These are phyloP conservation scores for Oegoconia quadripuncta DNA, from an alignment of 2,888 invertebrate genomes.

Conservation along the genomic window DNA sequence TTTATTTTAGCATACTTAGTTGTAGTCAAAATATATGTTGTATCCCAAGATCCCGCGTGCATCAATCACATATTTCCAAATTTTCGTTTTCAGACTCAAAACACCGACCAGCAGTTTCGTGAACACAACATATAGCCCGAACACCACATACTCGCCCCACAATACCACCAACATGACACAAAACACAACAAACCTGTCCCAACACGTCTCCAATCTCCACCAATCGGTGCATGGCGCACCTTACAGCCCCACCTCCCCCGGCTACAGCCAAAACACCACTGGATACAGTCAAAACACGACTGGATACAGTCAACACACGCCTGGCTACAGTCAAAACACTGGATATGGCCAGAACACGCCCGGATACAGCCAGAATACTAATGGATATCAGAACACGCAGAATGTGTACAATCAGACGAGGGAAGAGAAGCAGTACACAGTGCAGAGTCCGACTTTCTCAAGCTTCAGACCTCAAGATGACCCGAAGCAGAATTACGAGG, in stretches of 20 bases:
- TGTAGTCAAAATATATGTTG: too few species aligned
- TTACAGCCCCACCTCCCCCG: constrained; percentile 25
- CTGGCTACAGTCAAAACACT: constrained; percentile 23
- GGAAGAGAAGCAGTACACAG: constrained; percentile 52
- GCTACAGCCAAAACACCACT: constrained; percentile 19
- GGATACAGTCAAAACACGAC: constrained; percentile 4
- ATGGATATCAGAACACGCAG: constrained; percentile 27
- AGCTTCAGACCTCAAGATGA: constrained; percentile 68
- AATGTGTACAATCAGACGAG: constrained; percentile 32
- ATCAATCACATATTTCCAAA: background rate
- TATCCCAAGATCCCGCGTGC: background rate
- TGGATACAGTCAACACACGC: constrained; percentile 6
- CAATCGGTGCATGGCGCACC: constrained; percentile 48
- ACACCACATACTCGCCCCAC: constrained; percentile 55
- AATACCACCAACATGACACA: constrained; percentile 38
- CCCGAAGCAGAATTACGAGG: constrained; percentile 79
- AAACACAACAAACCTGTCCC: constrained; percentile 34
- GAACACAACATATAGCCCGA: constrained; percentile 69
- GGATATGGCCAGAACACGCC: background rate
- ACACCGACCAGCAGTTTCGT: constrained; percentile 62
- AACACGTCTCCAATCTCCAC: constrained; percentile 49
- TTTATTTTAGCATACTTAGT: too few species aligned
- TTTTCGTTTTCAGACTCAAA: constrained; percentile 46
- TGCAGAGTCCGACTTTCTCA: constrained; percentile 60
- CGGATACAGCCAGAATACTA: constrained; percentile 1